Evolutionary conservation across 2,888 invertebrate genomes (phyloP).

Genomic region (Tuta absoluta): DNA sequence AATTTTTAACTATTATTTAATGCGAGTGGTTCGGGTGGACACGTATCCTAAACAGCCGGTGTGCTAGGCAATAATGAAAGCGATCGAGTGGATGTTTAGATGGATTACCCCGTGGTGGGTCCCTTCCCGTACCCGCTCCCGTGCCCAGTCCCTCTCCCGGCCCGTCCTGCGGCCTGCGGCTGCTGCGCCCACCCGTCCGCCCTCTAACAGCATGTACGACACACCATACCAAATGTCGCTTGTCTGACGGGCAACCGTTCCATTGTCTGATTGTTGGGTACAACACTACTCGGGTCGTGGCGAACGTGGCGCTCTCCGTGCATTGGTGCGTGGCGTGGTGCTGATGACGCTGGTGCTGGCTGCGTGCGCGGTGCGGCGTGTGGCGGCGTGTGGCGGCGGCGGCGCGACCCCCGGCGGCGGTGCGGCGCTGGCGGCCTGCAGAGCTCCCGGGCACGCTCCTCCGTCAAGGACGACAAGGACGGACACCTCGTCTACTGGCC

Average conservation of each 20-base stretch:
- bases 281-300: slow-evolving; percentile 82
- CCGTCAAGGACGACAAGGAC: slow-evolving; percentile 99
- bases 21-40: slow-evolving; percentile 70
- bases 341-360: slow-evolving; percentile 40
- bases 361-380: slow-evolving; percentile 50
- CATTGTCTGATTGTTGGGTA: slow-evolving; percentile 83
- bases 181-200: slow-evolving; percentile 66
- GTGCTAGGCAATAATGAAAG: slow-evolving; percentile 47
- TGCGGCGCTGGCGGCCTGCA: slow-evolving; percentile 64
- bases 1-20: slow-evolving; percentile 36
- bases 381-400: slow-evolving; percentile 43
- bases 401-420: slow-evolving; percentile 42
- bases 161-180: slow-evolving; percentile 45
- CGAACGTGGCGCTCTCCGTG: slow-evolving; percentile 78
- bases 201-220: slow-evolving; percentile 80
- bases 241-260: slow-evolving; percentile 83
- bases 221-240: slow-evolving; percentile 80
- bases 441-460: slow-evolving; percentile 92
- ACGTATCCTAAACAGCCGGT: slow-evolving; percentile 54
- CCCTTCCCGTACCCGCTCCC: slow-evolving; percentile 39
- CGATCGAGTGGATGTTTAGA: slow-evolving; percentile 45
- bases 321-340: slow-evolving; percentile 56
- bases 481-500: slow-evolving; percentile 99
- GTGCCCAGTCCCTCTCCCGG: slow-evolving; percentile 41
- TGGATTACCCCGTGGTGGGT: slow-evolving; percentile 41